Percentiles rank a stretch among this genome's conserved stretches.
These are phyloP conservation scores for Grammomys dolichurus DNA, from an alignment of 2,113 vertebrate genomes.

Conservation along the genomic window DNA sequence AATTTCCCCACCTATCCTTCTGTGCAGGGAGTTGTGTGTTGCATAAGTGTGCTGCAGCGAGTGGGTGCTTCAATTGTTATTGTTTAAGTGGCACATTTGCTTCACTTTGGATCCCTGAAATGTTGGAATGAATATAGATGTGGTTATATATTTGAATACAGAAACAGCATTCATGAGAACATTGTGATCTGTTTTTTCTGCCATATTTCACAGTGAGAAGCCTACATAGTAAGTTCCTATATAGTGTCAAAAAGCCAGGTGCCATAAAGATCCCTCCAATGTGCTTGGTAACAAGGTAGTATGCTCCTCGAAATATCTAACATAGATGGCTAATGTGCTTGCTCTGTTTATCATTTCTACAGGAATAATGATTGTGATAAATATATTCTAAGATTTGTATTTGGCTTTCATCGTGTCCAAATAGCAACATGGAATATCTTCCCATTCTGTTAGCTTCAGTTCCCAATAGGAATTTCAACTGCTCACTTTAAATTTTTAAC, in stretches of 20 bases:
- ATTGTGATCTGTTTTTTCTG: constrained; percentile 78
- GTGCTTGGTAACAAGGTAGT: not conserved
- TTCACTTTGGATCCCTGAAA: constrained; percentile 79
- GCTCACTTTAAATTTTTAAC: not conserved
- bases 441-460: not conserved
- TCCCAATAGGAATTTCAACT: constrained; percentile 46
- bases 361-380: constrained; percentile 37
- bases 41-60: constrained; percentile 77
- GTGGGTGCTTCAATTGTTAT: constrained; percentile 83
- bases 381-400: constrained; percentile 47
- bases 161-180: constrained; percentile 78
- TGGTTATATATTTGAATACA: constrained; percentile 79
- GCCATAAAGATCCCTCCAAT: constrained; percentile 29
- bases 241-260: constrained; percentile 72
- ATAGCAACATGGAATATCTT: not conserved
- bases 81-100: constrained; percentile 82
- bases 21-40: constrained; percentile 67
- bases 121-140: constrained; percentile 81
- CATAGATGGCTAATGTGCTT: not conserved
- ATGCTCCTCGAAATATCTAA: not conserved
- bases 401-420: constrained; percentile 25
- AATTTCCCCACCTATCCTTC: constrained; percentile 63
- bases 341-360: constrained; percentile 2
- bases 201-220: constrained; percentile 73
- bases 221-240: constrained; percentile 71